Evolutionary conservation across 2,797 vertebrate genomes (phyloP).

Genomic region (Propithecus perrieri): DNA sequence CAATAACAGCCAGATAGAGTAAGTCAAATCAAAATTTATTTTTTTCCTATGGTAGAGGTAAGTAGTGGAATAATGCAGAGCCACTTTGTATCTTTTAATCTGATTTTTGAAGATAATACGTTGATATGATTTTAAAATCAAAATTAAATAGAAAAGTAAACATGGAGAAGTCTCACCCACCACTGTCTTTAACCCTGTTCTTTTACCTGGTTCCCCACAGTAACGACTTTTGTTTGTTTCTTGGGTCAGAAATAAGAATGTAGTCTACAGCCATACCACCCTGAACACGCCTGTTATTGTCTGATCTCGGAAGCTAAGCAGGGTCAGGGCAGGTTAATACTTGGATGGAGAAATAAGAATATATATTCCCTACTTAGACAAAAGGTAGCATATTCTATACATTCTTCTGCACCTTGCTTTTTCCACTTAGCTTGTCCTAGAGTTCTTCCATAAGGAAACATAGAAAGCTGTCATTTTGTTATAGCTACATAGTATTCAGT

Average conservation of each 20-base stretch:
- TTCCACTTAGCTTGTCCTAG: background rate
- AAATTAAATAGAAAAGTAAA: slow-evolving; percentile 29
- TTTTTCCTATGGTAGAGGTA: background rate
- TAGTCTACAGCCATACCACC: no score
- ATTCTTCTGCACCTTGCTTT: background rate
- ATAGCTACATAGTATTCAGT: background rate
- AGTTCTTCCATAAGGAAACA: background rate
- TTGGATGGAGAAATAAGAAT: background rate
- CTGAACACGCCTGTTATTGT: no score
- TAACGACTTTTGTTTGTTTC: slow-evolving; percentile 22
- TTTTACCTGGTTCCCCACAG: background rate
- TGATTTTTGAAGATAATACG: background rate
- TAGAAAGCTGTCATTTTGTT: background rate
- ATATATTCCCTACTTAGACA: background rate
- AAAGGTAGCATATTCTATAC: background rate
- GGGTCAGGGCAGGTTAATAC: no score
- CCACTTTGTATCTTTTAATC: background rate
- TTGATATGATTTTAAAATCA: background rate
- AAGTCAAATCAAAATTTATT: background rate
- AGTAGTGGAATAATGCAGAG: background rate
- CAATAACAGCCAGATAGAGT: background rate
- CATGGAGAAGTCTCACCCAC: background rate
- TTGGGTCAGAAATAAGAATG: background rate
- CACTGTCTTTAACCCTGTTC: background rate
- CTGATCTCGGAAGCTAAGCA: no score